Base-by-base conservation (phyloP, 2,888 invertebrate species). In the Napeogenes sylphis region DNA sequence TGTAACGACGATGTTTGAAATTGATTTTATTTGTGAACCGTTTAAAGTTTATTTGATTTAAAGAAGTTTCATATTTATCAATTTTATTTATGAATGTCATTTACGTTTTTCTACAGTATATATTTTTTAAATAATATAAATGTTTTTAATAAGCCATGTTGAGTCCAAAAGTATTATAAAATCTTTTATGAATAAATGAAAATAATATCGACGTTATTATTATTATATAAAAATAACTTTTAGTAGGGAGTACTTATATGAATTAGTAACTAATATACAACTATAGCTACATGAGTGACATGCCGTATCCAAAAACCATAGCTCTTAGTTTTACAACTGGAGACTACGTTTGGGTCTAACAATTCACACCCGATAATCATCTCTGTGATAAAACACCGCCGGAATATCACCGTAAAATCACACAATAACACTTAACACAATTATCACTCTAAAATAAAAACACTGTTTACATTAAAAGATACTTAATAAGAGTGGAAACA, bases 331-430 rank as follows among this genome's bases (percentile, higher is more conserved):
- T 80, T 76, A 80, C 75, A 75, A 76, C 75, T 73, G 70, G 75
- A 78, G 76, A 80, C 80, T 77, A 81, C 74, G 75, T 84, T 77
- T 79, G 78, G 80, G 70, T 73, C 75, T 73, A 76, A 77, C 87
- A 84, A 87, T 89, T 88, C 83, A 88, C 89, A 89, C 86, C 83
- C 79, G 85, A 88, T 89, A 84, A 87, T 87, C 80, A 83, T 84
- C 83, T 83, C 75, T 72, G 76, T 83, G 85, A 86, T 86, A 84
- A 80, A 82, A 75, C 75, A 78, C 79, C 77, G 77, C 73, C 76
- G 74, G 74, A 74, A 74, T 76, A 73, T 78, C 77, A 77, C 76
- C 75, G 75, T 76, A 75, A 78, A 82, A 82, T 80, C 77, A 77
- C 74, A 76, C 46, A 55, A 56, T 54, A 55, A 59, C 58, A 51